phyloP scores from a whole-genome alignment of 1,140 invertebrate genomes.

The Drosophila tani region DNA sequence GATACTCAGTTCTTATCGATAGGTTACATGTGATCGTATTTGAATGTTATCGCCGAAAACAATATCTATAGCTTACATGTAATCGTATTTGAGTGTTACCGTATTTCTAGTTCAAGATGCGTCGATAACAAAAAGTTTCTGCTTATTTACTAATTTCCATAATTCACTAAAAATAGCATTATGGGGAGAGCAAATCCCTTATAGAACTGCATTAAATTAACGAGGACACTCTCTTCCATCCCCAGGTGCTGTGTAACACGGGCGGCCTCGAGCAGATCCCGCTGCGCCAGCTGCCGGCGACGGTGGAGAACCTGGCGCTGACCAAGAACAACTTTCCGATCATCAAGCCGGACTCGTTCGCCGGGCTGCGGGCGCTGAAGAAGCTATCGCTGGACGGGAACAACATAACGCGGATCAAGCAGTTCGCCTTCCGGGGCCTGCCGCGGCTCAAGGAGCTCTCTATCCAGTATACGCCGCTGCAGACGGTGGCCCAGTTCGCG shows the following conservation, averaged over 20 bases:
- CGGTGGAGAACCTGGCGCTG: conserved; percentile 92
- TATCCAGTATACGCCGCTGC: conserved; percentile 92
- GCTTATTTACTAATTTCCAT: no score
- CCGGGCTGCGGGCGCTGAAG: conserved; percentile 88
- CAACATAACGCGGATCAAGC: conserved; percentile 91
- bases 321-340: conserved; percentile 92
- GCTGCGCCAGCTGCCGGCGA: conserved; percentile 88
- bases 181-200: neutral
- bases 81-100: no score
- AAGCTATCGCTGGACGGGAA: conserved; percentile 92
- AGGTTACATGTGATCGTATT: no score
- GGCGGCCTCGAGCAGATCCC: conserved; percentile 92
- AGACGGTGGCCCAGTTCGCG: conserved; percentile 91
- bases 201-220: neutral
- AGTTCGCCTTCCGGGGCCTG: conserved; percentile 93
- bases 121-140: no score
- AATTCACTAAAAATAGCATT: no score
- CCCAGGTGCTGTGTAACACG: conserved; percentile 94
- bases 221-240: conserved; percentile 27
- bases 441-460: conserved; percentile 90
- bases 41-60: no score
- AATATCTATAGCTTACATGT: no score
- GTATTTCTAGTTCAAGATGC: no score
- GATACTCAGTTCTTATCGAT: no score
- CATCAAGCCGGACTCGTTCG: conserved; percentile 92